Evolutionary conservation across 1,140 invertebrate species (phyloP).

Genomic region (Calephelis nemesis): DNA sequence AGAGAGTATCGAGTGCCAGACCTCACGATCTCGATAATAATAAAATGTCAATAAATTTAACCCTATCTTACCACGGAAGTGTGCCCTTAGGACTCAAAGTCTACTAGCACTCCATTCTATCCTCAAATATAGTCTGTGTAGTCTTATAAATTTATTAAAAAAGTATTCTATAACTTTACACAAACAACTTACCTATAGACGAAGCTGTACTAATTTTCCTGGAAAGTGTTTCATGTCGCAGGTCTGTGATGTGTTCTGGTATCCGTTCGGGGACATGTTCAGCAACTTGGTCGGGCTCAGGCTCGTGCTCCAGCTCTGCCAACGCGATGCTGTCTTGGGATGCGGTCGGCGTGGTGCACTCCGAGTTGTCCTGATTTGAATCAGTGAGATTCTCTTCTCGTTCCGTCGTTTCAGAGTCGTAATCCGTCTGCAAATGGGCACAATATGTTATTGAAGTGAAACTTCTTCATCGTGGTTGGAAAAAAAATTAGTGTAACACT

Average conservation of each 20-base stretch:
- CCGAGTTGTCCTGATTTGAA: constrained; percentile 77
- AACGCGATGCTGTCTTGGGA: constrained; percentile 68
- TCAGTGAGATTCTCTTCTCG: constrained; percentile 77
- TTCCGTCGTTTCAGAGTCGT: constrained; percentile 74
- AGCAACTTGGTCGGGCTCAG: constrained; percentile 34
- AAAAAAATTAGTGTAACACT: too few relatives aligned
- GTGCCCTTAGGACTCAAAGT: too few relatives aligned
- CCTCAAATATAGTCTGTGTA: too few relatives aligned
- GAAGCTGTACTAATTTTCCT: constrained; percentile 70
- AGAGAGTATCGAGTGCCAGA: too few relatives aligned
- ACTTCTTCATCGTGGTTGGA: too few relatives aligned
- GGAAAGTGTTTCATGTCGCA: constrained; percentile 31
- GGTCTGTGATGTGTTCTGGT: constrained; percentile 38
- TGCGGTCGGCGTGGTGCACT: constrained; percentile 76
- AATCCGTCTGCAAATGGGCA: constrained; percentile 53
- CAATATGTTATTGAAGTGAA: background rate
- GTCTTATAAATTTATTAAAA: too few relatives aligned
- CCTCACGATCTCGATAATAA: too few relatives aligned
- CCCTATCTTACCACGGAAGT: too few relatives aligned
- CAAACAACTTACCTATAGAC: constrained; percentile 49
- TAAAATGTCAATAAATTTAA: too few relatives aligned
- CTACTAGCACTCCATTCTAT: too few relatives aligned
- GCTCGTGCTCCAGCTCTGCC: constrained; percentile 65
- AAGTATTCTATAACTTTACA: too few relatives aligned
- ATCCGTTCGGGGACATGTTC: constrained; percentile 33